phyloP scores from a whole-genome alignment of 2,888 invertebrate genomes.

The Syritta pipiens region DNA sequence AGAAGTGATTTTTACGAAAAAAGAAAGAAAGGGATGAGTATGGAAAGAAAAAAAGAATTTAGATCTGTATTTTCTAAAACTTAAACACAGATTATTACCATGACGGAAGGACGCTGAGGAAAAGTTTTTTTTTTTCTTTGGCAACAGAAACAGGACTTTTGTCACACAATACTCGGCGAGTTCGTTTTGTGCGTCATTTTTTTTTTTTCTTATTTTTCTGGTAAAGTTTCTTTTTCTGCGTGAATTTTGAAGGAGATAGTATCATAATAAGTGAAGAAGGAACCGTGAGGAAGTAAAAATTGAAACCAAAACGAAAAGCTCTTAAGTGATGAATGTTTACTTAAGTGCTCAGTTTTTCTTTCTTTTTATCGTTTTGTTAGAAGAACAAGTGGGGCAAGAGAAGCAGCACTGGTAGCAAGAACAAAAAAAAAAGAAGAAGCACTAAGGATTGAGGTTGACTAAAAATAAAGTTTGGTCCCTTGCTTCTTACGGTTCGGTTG shows the following conservation, averaged over 20 bases:
- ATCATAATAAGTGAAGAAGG: conserved; percentile 34
- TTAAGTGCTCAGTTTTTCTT: conserved; percentile 68
- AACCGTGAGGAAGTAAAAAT: conserved; percentile 22
- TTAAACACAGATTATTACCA: conserved; percentile 57
- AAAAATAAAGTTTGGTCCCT: conserved; percentile 68
- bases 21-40: not conserved
- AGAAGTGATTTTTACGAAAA: conserved; percentile 32
- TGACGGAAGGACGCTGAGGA: conserved; percentile 3
- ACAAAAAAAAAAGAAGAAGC: conserved; percentile 26
- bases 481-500: conserved; percentile 64
- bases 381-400: conserved; percentile 39
- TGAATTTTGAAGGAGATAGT: conserved; percentile 36
- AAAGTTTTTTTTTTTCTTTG: conserved; percentile 16
- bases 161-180: not conserved
- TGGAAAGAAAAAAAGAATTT: not conserved
- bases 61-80: conserved; percentile 6
- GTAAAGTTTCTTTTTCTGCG: conserved; percentile 19
- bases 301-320: conserved; percentile 56
- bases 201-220: conserved; percentile 5
- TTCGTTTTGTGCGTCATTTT: not conserved
- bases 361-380: conserved; percentile 17
- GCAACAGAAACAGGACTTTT: conserved; percentile 19
- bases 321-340: conserved; percentile 70
- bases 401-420: too few species aligned
- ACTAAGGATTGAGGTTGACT: conserved; percentile 56